Evolutionary conservation across 2,113 vertebrate genomes (phyloP), one percentile per base, ranked within the genome.

Genomic region (Platichthys stellatus): DNA sequence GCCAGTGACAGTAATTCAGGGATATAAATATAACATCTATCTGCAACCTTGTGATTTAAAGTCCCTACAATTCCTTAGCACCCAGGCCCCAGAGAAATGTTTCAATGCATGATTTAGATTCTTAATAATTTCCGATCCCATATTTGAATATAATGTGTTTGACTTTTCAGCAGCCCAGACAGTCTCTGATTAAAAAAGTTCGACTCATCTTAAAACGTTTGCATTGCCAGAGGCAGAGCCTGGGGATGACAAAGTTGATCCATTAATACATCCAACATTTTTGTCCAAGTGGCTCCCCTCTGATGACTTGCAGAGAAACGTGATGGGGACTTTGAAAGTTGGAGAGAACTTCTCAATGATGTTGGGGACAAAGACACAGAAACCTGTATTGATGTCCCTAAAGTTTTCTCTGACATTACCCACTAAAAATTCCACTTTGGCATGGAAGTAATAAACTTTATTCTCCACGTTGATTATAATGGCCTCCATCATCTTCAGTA

Each of bases 141-240:
- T 70, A 69, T 74, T 62, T 76, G 66, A 79, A 79, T 75, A 54
- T 73, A 47, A 76, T 60, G 18, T 67, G 54, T 82, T 87, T 73
- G 73, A 85, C 74, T 76, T 86, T 88, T 86, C 62, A 72, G 51
- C 47, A 63, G 58, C 60, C 26, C 63, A 38, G 53, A 76, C 23
- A 10, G 31, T 64, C 31, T 69, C 51, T 56, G 59, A 73, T 77
- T 69, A 60, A 72, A 74, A 74, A 79, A 62, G 38, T 47, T 84
- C 35, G 2, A 21, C 26, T 38, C 47, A 31, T 71, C 56, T 51
- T 38, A 31, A 60, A 20, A 3, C 8, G 31, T 62, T 12, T 4
- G 43, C 45, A 47, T 62, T 43, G 57, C 51, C 13, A 0, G 7
- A 24, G 4, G 69, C 54, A 43, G 61, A 65, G 64, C 21, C 15